Evolutionary conservation across 1,140 invertebrate species (phyloP), one percentile per base, ranked within the genome.

Genomic region (Marisa cornuarietis): DNA sequence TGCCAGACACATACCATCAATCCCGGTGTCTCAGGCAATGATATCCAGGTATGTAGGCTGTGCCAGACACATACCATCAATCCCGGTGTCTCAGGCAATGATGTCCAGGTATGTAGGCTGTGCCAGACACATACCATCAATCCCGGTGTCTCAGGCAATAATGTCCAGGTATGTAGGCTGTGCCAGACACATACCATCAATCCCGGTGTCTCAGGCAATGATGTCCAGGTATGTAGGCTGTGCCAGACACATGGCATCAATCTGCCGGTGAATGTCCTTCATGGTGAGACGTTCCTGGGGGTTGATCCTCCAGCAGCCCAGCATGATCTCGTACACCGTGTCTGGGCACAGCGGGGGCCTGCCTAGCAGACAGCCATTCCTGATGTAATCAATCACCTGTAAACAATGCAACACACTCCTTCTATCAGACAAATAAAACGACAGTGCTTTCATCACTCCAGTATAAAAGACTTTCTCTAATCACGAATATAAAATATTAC

Each of bases 361-460:
- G 31, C 86, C 82, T 11, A 92, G 81, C 14, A 89, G 76, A 71
- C 87, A 84, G 13, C 90, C 87, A 54, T 87, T 85, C 42, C 88
- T 89, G 51, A 92, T 87, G 62, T 90, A 85, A 31, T 91, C 86
- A 42, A 92, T 91, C 13, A 91, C 91, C 90, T 91, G 79, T 11
- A 85, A 85, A 61, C 65, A 74, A 76, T 0, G 63, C 14, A 61
- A 79, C 11, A 58, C 18, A 7, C n/a, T 62, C 0, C 16, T 65
- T 16, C 26, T 58, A 20, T 6, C 49, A 65, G 13, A 26, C 65
- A 22, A n/a, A 42, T 76, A 22, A 13, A 31, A 11, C 1, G 9
- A 72, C 24, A 62, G 1, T 22, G 24, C 16, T 4, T 42, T 42
- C 2, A 42, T 42, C 6, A 42, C 6, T 42, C 31, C 31, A 42